Percentiles rank a stretch among this genome's conserved stretches.
phyloP scores from a whole-genome alignment of 2,888 invertebrate species.

The Plemyria rubiginata region DNA sequence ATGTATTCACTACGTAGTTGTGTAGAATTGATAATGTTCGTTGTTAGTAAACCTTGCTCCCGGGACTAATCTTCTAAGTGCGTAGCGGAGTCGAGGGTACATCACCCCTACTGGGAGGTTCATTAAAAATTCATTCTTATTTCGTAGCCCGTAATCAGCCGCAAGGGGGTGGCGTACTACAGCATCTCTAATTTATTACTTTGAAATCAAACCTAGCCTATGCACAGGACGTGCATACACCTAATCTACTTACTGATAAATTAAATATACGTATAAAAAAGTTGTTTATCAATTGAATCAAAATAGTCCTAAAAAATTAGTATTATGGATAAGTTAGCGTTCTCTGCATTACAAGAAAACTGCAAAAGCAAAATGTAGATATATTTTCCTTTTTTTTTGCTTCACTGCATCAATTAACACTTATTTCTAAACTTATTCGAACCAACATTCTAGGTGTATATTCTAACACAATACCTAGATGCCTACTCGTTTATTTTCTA shows the following conservation, averaged over 20 bases:
- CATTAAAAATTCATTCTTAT: slow-evolving; percentile 85
- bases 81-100: slow-evolving; percentile 60
- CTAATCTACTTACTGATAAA: background rate
- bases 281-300: too few species aligned
- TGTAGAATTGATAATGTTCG: slow-evolving; percentile 53
- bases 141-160: slow-evolving; percentile 80
- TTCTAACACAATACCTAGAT: slow-evolving; percentile 10
- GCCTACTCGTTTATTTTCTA: slow-evolving; percentile 14
- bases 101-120: slow-evolving; percentile 53
- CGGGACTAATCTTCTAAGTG: slow-evolving; percentile 84
- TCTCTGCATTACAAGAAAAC: too few species aligned
- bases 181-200: slow-evolving; percentile 70
- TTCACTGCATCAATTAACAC: background rate
- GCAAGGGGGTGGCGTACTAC: slow-evolving; percentile 63
- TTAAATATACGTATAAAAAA: too few species aligned
- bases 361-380: too few species aligned
- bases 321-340: too few species aligned
- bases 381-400: too few species aligned
- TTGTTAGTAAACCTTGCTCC: slow-evolving; percentile 71
- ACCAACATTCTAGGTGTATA: slow-evolving; percentile 9
- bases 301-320: too few species aligned
- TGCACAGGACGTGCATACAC: slow-evolving; percentile 15
- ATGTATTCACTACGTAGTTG: slow-evolving; percentile 37
- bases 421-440: slow-evolving; percentile 16
- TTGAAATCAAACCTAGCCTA: slow-evolving; percentile 39